Base-by-base conservation (phyloP, 2,113 vertebrate genomes). In the Myodes glareolus region DNA sequence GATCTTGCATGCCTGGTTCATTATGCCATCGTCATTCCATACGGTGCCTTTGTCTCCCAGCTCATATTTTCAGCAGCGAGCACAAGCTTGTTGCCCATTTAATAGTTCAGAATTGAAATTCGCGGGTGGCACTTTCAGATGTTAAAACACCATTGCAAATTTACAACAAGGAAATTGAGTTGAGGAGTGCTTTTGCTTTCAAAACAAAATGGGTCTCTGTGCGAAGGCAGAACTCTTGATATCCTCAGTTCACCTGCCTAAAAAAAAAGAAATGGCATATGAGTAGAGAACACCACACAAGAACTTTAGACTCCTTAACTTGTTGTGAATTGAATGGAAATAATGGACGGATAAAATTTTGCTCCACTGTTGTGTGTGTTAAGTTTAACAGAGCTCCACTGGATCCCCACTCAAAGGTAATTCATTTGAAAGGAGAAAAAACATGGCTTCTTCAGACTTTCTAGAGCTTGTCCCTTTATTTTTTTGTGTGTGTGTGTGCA, bases 21-120 rank as follows among this genome's bases (percentile, higher is more conserved):
- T 97, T 94, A 91, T 94, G 52, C 80, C 95, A 93, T 94, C 91
- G 94, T 94, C 78, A 96, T 97, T 97, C 97, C 98, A 76, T 97
- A 98, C 96, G 98, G 97, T 94, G 90, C 92, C 82, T 61, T 70
- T 97, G 19, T 96, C 97, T 95, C 95, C 94, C 39, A 97, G 97
- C 91, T 97, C 95, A 27, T 97, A 94, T 97, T 98, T 98, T 97
- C 88, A 97, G 97, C 97, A 97, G 88, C 97, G 75, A 92, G 86
- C 81, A 93, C 76, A 90, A 96, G 82, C 80, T 95, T 98, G 96
- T 94, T 97, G 97, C 65, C 87, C 88, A 93, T 88, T 95, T 98
- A 98, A 98, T 97, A 97, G 86, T 97, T 93, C 77, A 98, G 97
- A 97, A 97, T 98, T 98, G 97, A 97, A 96, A 98, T 97, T 97